Evolutionary conservation across 2,113 vertebrate genomes (phyloP).

Genomic region (Ceratotherium simum): DNA sequence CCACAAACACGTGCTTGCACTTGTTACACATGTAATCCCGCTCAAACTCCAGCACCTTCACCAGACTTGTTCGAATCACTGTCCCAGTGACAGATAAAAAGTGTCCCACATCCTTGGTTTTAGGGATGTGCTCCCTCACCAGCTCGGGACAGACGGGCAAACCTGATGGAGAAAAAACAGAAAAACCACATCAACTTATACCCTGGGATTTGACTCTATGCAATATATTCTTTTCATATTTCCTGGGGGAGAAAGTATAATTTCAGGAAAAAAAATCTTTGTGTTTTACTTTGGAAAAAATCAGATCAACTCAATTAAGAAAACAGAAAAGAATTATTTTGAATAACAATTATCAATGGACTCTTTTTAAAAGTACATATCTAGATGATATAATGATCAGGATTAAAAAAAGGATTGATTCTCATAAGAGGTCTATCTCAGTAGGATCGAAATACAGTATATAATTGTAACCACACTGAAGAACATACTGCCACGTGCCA

Average conservation of each 20-base stretch:
- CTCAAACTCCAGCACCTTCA: conserved; percentile 96
- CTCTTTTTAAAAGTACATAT: neutral
- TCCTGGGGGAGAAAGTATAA: neutral
- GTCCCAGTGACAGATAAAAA: conserved; percentile 97
- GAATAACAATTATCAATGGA: neutral
- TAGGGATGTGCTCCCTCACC: conserved; percentile 95
- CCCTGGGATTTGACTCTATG: neutral
- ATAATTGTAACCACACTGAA: neutral
- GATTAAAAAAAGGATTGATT: neutral
- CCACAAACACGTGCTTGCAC: conserved; percentile 92
- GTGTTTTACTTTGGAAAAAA: conserved; percentile 27
- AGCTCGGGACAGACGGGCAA: conserved; percentile 97
- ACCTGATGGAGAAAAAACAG: conserved; percentile 84
- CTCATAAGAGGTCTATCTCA: neutral
- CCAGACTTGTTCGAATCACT: conserved; percentile 93
- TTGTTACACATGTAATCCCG: conserved; percentile 95
- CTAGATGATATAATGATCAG: conserved; percentile 13
- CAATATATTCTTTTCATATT: neutral
- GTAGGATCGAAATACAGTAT: neutral
- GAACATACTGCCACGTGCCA: neutral
- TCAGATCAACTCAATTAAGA: conserved; percentile 14
- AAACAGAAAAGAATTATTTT: conserved; percentile 21
- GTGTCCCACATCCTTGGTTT: conserved; percentile 94
- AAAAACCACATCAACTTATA: neutral
- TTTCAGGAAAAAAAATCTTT: neutral